A percentile compares a stretch with the other conserved stretches of the same genome.
These are phyloP conservation scores for Bergia puertoricense DNA, from an alignment of 92 coral and sea anemone species.

Conservation along the genomic window DNA sequence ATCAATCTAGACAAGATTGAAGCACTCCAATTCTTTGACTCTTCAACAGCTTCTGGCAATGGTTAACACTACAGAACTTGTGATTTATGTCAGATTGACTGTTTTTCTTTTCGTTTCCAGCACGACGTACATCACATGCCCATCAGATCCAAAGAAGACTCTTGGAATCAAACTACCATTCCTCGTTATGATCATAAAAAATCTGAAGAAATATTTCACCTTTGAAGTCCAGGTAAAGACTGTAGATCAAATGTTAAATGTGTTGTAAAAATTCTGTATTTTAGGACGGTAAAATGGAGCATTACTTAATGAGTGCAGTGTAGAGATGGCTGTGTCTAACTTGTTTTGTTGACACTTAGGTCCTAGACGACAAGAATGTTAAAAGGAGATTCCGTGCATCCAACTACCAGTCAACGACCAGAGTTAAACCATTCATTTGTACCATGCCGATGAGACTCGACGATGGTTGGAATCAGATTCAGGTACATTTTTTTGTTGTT, in stretches of 20 bases:
- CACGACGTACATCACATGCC: conserved; percentile 97
- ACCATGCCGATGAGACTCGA: conserved; percentile 99
- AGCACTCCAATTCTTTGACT: conserved; percentile 1
- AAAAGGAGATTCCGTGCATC: conserved; percentile 97
- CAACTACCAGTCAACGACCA: conserved; percentile 96
- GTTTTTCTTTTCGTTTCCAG: conserved; percentile 54
- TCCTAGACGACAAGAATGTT: conserved; percentile 99
- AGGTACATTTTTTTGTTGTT: conserved; percentile 56
- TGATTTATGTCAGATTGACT: background rate
- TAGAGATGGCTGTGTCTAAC: background rate
- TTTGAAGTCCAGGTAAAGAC: conserved; percentile 94
- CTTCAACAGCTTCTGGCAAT: background rate
- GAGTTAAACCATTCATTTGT: conserved; percentile 99
- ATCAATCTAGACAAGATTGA: background rate
- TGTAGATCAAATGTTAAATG: too few species aligned
- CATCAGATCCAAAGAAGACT: conserved; percentile 89
- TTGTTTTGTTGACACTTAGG: conserved; percentile 98
- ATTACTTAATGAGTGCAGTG: background rate
- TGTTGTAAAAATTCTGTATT: background rate
- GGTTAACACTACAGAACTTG: background rate
- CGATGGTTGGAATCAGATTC: conserved; percentile 99
- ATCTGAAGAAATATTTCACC: conserved; percentile 98
- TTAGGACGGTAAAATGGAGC: conserved; percentile 20
- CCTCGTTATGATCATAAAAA: conserved; percentile 98
- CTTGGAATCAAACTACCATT: conserved; percentile 99